A percentile compares a stretch with the other conserved stretches of the same genome.
Conservation (phyloP, 2,113 vertebrate species). For the Holacanthus passer region DNA sequence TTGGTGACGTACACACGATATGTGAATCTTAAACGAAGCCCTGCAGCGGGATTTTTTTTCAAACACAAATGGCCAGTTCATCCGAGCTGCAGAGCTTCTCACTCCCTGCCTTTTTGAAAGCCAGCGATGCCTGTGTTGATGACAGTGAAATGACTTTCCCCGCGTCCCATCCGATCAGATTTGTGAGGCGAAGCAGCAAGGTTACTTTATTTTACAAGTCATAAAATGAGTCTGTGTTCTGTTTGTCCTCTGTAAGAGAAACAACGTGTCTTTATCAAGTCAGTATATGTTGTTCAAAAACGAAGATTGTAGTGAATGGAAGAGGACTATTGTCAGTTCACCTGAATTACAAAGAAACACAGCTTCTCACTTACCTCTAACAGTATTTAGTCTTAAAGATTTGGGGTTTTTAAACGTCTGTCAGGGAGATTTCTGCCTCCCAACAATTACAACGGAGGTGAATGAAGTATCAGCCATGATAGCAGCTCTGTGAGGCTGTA, state of each 20-base stretch:
- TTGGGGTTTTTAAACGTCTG: slow-evolving; percentile 2
- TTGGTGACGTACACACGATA: neutral
- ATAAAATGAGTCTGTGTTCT: neutral
- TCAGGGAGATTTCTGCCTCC: neutral
- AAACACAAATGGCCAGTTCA: slow-evolving; percentile 49
- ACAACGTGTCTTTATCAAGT: neutral
- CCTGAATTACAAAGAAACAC: neutral
- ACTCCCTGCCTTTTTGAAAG: slow-evolving; percentile 61
- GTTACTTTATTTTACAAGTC: slow-evolving; percentile 8
- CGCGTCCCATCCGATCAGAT: neutral
- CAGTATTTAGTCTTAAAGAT: neutral
- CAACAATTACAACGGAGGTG: neutral
- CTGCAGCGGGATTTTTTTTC: slow-evolving; percentile 28
- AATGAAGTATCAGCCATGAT: neutral
- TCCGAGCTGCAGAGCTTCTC: slow-evolving; percentile 53
- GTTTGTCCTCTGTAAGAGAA: slow-evolving; percentile 1
- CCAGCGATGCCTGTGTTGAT: slow-evolving; percentile 65
- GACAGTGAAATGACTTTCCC: slow-evolving; percentile 36
- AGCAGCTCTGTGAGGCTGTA: too few species aligned
- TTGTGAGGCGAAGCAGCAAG: neutral
- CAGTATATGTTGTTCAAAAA: slow-evolving; percentile 3
- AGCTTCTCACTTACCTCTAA: neutral
- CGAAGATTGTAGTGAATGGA: slow-evolving; percentile 14
- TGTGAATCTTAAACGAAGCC: slow-evolving; percentile 36
- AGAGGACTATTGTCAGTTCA: neutral